Base-by-base conservation (phyloP, 2,797 vertebrate genomes). In the Sardinella longiceps region DNA sequence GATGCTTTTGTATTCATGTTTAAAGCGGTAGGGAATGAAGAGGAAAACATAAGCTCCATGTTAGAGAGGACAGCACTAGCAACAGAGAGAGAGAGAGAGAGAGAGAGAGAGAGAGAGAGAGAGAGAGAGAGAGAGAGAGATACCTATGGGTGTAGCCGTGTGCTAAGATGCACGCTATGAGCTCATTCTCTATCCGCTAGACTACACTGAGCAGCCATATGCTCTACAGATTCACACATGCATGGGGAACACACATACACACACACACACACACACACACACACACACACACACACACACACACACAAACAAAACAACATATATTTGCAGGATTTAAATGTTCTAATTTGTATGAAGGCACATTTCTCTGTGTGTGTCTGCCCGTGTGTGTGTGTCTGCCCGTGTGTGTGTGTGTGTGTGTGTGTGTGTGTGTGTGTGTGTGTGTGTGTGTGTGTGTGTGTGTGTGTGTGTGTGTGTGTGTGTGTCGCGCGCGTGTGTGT, bases 191-290 rank as follows among this genome's bases (percentile, higher is more conserved):
- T 14, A 2, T 12, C 60, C 28, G 11, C 60, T 63, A 30, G 60
- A 63, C 10, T 63, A 3, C 30, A 63, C 25, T 28, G 60, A 28
- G 60, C 25, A 30, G 10, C 60, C 60, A 63, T 63, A 63, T 63
- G 25, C 53, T 63, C 60, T 15, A 63, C 60, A 30, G 60, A 30
- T 56, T 56, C 20, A 56, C 53, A 56, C 20, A 56, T 56, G 53
- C 53, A 23, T 23, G 20, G 53, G n/a, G 53, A 20, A 81, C 80
- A 81, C 80, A 81, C 80, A 74, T 28, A 74, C 66, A 74, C 28
- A 74, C 77, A 53, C 50, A 81, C 81, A 81, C 50, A 56, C 50
- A 56, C 81, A 56, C 48, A 56, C 81, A 56, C 81, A 81, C 28
- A 63, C 28, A 53, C 60, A 77, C 18, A 14, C 66, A 45, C 33